Evolutionary conservation across 1,140 invertebrate genomes (phyloP).

Genomic region (Atta colombica): DNA sequence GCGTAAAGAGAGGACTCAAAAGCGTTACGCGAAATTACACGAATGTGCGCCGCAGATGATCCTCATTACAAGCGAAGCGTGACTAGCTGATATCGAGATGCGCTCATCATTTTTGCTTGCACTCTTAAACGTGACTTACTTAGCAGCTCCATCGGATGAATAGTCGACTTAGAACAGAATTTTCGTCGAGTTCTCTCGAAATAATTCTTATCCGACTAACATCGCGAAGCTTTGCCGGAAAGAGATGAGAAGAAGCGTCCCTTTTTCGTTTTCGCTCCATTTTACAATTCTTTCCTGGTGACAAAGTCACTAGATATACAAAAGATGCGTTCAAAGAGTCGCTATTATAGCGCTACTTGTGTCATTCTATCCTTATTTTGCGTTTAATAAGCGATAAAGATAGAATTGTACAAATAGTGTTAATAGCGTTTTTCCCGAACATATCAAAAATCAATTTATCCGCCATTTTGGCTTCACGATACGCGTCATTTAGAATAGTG

Average conservation of each 20-base stretch:
- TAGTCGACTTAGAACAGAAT: slow-evolving; percentile 49
- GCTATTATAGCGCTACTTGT: too few species aligned
- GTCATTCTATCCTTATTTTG: too few species aligned
- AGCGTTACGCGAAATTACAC: slow-evolving; percentile 40
- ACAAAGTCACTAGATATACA: too few species aligned
- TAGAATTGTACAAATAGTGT: too few species aligned
- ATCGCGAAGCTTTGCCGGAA: slow-evolving; percentile 8
- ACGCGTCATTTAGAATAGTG: too few species aligned
- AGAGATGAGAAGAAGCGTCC: neutral
- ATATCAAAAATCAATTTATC: too few species aligned
- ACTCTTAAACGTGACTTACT: slow-evolving; percentile 33
- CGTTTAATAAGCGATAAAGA: too few species aligned
- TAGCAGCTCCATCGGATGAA: slow-evolving; percentile 45
- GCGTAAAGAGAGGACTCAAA: neutral
- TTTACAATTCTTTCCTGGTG: neutral
- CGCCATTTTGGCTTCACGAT: too few species aligned
- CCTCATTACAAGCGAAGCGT: slow-evolving; percentile 21
- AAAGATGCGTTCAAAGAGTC: too few species aligned
- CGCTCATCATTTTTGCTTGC: slow-evolving; percentile 39
- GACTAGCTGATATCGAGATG: slow-evolving; percentile 32
- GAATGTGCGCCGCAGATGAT: slow-evolving; percentile 20
- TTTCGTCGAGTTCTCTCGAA: slow-evolving; percentile 39
- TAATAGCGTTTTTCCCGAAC: too few species aligned
- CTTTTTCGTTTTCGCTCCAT: neutral
- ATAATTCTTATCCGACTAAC: slow-evolving; percentile 48